Evolutionary conservation across 2,797 vertebrate genomes (phyloP).

Genomic region (Microhierax caerulescens): DNA sequence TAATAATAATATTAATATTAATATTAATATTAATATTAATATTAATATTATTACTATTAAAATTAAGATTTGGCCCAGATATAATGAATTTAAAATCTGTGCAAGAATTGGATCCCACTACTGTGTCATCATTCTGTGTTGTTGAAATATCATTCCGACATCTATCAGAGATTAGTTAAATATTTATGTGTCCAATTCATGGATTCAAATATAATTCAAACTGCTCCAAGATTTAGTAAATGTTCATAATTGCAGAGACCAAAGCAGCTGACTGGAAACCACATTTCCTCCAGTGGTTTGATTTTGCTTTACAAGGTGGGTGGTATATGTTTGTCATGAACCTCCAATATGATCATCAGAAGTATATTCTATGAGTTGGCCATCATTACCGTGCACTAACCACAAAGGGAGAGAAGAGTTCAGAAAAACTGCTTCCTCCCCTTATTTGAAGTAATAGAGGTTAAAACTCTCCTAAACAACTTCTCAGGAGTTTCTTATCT

Average conservation of each 20-base stretch:
- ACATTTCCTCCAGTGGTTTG: background rate
- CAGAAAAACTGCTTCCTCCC: background rate
- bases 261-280: background rate
- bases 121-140: background rate
- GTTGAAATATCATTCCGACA: background rate
- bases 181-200: background rate
- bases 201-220: background rate
- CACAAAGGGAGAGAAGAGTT: background rate
- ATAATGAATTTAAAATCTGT: background rate
- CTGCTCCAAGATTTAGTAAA: background rate
- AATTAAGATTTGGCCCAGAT: background rate
- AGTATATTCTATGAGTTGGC: background rate
- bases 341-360: background rate
- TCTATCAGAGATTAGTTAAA: background rate
- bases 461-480: background rate
- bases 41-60: background rate
- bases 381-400: background rate
- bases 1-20: too few species aligned
- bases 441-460: background rate
- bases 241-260: background rate
- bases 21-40: too few species aligned
- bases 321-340: background rate
- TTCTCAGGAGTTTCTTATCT: background rate
- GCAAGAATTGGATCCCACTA: background rate
- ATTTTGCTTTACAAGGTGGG: background rate